Evolutionary conservation across 2,113 vertebrate species (phyloP), one percentile per base, ranked within the genome.

Genomic region (Chascanopsetta lugubris): DNA sequence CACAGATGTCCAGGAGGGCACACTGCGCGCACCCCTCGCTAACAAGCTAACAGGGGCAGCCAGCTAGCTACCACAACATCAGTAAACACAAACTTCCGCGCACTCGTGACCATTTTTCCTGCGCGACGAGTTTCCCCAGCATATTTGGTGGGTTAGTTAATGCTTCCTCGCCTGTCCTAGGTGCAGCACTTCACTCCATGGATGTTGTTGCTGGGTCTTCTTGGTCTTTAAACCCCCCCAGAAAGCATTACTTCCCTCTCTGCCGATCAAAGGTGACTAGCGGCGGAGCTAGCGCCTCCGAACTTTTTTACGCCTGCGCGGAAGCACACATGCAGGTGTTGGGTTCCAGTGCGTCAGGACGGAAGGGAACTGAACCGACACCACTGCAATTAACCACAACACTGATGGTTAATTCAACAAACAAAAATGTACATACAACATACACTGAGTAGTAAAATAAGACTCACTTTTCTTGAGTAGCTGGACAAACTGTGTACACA

Each of bases 221-320:
- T 2, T 51, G 36, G 32, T 43, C 20, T 60, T 75, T 77, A 79
- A 85, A 79, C 22, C 43, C 54, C 57, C 53, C 56, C 22, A 2
- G 59, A 2, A 67, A 45, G 51, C 36, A 51, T 62, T 50, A 54
- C 54, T 78, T 50, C 58, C 65, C 49, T 66, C 59, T 56, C 18
- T 12, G 57, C 68, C 78, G 69, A 48, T 69, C 30, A 84, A 77
- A 85, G 64, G 82, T 77, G 75, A 82, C 73, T 75, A 72, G 80
- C 71, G 36, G 50, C 42, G 17, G 40, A 85, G 86, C 83, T 81
- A 71, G 65, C 60, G 47, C 55, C 43, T 22, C 51, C 47, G 25
- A 87, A 87, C 79, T 79, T 88, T 82, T 49, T 69, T 64, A 71
- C 84, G 86, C 87, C 8, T 84, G 84, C 84, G 86, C 84, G 69